Conservation (phyloP, 2,113 vertebrate species). For the Bucco capensis region DNA sequence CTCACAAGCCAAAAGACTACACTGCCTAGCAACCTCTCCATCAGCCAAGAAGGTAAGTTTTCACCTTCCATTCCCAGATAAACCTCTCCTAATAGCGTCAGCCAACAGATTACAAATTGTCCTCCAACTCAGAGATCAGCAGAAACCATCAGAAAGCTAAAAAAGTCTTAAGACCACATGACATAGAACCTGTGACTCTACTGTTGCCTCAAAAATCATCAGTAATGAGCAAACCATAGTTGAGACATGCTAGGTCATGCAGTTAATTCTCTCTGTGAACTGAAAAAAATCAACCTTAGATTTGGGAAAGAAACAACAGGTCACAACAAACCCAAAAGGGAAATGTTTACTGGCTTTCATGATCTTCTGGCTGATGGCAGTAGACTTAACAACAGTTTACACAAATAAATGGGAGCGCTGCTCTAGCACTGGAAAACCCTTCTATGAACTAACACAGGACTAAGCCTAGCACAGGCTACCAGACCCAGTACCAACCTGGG, state of each 20-base stretch:
- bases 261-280: background rate
- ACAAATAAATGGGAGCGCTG: background rate
- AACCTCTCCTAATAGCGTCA: background rate
- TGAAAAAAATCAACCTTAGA: background rate
- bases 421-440: background rate
- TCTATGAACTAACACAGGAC: background rate
- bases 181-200: background rate
- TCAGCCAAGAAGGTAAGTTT: background rate
- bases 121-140: background rate
- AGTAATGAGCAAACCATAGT: background rate
- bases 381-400: background rate
- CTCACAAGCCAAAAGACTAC: background rate
- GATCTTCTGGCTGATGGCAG: background rate
- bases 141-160: background rate
- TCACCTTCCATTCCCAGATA: background rate
- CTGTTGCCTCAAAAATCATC: background rate
- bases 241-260: background rate
- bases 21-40: background rate
- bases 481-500: background rate
- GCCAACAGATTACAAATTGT: background rate
- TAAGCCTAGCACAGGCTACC: background rate
- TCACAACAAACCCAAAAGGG: background rate
- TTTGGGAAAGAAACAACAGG: background rate
- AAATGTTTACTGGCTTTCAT: background rate
- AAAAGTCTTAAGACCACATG: background rate